Conservation (phyloP, 2,888 invertebrate genomes). For the Drosophila histrio region DNA sequence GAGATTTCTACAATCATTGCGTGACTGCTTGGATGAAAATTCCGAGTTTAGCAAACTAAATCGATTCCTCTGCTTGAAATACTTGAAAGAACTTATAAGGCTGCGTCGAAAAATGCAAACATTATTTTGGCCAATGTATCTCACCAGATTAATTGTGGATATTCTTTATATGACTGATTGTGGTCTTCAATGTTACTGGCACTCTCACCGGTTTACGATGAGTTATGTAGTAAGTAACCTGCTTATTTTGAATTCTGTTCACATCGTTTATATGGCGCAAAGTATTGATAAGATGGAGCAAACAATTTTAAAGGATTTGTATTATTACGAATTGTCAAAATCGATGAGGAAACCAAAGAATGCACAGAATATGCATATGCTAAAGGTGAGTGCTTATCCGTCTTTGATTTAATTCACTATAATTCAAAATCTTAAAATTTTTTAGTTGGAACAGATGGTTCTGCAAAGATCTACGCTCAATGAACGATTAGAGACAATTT, state of each 20-base stretch:
- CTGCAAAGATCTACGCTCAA: neutral
- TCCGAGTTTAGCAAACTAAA: neutral
- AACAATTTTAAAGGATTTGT: slow-evolving; percentile 3
- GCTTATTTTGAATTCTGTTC: slow-evolving; percentile 1
- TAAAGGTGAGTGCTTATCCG: slow-evolving; percentile 10
- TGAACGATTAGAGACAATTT: slow-evolving; percentile 3
- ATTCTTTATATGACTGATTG: neutral
- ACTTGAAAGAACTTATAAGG: neutral
- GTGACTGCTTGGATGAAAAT: neutral
- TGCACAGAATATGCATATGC: neutral
- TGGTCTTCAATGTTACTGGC: neutral
- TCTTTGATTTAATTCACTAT: neutral
- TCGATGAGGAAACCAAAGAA: rapidly evolving
- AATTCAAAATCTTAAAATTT: too few relatives aligned
- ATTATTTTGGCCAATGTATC: neutral
- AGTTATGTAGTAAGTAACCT: neutral
- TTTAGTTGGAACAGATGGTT: slow-evolving; percentile 17
- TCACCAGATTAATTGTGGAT: neutral
- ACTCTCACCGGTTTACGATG: too few relatives aligned
- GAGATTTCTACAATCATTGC: neutral
- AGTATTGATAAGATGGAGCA: slow-evolving; percentile 6
- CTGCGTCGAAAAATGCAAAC: neutral
- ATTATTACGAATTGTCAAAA: neutral
- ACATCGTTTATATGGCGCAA: neutral
- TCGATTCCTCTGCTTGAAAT: neutral